These are phyloP conservation scores for Hippocampus zosterae DNA, from an alignment of 2,113 vertebrate species.

Conservation along the genomic window DNA sequence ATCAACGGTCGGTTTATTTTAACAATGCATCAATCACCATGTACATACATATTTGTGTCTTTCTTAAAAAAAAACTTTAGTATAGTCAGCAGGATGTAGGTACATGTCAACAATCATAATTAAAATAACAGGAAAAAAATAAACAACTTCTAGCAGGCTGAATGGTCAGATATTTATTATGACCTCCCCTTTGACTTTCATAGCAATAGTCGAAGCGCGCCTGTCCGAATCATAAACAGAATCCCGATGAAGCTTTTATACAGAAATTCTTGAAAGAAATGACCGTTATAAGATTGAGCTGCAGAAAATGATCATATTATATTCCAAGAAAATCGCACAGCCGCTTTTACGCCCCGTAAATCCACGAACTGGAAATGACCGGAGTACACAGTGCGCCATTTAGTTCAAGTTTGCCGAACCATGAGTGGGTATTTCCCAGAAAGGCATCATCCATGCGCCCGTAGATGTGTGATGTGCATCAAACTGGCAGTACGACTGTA, in stretches of 20 bases:
- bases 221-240: not conserved
- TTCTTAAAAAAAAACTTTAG: no score
- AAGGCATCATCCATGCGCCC: not conserved
- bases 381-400: not conserved
- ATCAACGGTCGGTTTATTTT: no score
- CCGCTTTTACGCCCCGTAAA: not conserved
- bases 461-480: not conserved
- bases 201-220: not conserved
- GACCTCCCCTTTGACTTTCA: no score
- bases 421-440: not conserved
- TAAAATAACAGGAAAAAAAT: no score
- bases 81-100: no score
- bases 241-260: not conserved
- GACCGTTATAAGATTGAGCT: not conserved
- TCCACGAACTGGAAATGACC: not conserved
- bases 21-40: no score
- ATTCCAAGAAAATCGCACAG: not conserved
- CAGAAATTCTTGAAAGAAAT: not conserved
- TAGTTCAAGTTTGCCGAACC: not conserved
- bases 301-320: not conserved
- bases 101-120: no score
- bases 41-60: no score
- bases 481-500: constrained; percentile 17
- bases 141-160: no score
- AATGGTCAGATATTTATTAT: no score